phyloP scores from a whole-genome alignment of 2,888 invertebrate species.

The Diachrysia chrysitis region DNA sequence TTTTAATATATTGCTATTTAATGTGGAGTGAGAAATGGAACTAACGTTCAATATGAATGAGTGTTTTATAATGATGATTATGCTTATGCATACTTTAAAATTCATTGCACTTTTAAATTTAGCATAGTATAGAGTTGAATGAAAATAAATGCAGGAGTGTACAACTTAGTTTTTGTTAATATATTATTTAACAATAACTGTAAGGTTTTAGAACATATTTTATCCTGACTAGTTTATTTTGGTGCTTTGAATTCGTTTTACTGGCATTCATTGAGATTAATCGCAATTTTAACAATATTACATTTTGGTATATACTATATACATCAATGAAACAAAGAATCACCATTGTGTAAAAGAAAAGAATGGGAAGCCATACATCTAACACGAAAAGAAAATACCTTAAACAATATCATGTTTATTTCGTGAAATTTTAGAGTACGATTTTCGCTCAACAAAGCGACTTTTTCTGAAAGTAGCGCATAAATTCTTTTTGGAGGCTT shows the following conservation, averaged over 20 bases:
- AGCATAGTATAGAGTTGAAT: too few species aligned
- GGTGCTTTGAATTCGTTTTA: too few species aligned
- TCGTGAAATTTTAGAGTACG: background rate
- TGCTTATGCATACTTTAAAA: background rate
- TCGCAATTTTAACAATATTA: too few species aligned
- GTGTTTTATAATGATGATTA: background rate
- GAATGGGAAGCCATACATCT: background rate
- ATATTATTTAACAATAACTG: too few species aligned
- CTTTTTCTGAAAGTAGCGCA: conserved; percentile 27
- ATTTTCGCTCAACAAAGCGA: background rate
- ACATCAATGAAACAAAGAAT: background rate
- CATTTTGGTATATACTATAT: background rate
- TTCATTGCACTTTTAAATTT: too few species aligned
- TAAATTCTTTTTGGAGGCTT: conserved; percentile 35
- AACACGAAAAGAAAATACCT: background rate
- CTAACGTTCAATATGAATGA: background rate
- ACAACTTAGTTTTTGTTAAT: background rate
- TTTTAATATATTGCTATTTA: conserved; percentile 49
- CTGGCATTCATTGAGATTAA: too few species aligned
- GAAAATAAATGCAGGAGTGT: background rate
- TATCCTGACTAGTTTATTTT: too few species aligned
- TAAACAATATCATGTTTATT: background rate
- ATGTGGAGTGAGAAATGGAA: conserved; percentile 13
- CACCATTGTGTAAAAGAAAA: background rate
- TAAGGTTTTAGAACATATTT: too few species aligned